These are phyloP conservation scores for Napeogenes sylphis DNA, from an alignment of 2,888 invertebrate species.

Conservation along the genomic window DNA sequence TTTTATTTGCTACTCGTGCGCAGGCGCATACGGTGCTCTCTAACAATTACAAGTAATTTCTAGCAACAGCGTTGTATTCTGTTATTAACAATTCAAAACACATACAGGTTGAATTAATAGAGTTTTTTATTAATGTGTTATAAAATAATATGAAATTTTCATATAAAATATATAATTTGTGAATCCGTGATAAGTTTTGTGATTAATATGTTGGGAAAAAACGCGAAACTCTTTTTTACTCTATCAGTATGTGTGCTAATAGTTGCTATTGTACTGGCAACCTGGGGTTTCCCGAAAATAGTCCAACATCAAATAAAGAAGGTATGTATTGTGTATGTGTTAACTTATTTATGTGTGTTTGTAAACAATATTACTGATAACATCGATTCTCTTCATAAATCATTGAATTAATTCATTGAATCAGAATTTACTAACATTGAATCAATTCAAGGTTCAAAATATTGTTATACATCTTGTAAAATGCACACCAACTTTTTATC, in stretches of 20 bases:
- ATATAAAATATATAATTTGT: neutral
- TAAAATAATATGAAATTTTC: neutral
- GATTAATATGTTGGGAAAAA: constrained; percentile 57
- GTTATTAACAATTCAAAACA: neutral
- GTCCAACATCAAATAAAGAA: constrained; percentile 65
- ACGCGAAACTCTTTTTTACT: constrained; percentile 51
- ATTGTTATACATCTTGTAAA: no score
- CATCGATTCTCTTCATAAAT: no score
- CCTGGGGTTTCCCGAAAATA: constrained; percentile 73
- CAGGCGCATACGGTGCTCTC: constrained; percentile 15
- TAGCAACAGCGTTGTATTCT: neutral
- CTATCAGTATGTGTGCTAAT: constrained; percentile 56
- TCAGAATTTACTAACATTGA: no score
- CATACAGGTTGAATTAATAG: neutral
- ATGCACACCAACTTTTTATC: no score
- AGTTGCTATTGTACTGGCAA: constrained; percentile 59
- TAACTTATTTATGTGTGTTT: constrained; percentile 3
- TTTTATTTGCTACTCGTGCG: constrained; percentile 15
- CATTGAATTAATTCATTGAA: no score
- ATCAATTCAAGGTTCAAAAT: no score
- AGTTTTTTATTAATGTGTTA: neutral
- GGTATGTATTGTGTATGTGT: constrained; percentile 46
- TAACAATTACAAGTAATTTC: neutral
- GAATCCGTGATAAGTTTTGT: constrained; percentile 13
- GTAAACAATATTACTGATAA: no score